phyloP scores from a whole-genome alignment of 1,140 invertebrate species.

The Eumeta japonica region DNA sequence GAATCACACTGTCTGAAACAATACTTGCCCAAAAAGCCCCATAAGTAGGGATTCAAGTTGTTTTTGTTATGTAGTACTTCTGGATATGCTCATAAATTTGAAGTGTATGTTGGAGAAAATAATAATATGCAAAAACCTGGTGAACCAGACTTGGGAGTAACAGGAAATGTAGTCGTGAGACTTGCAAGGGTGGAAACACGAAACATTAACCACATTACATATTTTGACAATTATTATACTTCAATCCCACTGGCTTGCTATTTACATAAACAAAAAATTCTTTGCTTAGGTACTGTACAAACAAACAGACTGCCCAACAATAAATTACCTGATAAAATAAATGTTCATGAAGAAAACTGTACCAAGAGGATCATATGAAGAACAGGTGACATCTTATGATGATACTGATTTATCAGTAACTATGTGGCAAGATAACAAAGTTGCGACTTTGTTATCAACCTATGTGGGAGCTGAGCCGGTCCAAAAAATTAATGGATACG shows the following conservation, averaged over 20 bases:
- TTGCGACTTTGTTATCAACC: slow-evolving; percentile 23
- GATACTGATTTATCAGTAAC: slow-evolving; percentile 9
- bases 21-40: no score
- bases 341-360: slow-evolving; percentile 6
- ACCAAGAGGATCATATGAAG: slow-evolving; percentile 6
- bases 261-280: slow-evolving; percentile 5
- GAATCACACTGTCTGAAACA: no score
- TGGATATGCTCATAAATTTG: slow-evolving; percentile 6
- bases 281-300: slow-evolving; percentile 7
- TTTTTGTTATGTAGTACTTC: slow-evolving; percentile 2
- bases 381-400: slow-evolving; percentile 3
- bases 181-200: slow-evolving; percentile 4
- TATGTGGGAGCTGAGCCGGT: slow-evolving; percentile 21
- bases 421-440: slow-evolving; percentile 21
- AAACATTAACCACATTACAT: slow-evolving; percentile 7
- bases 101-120: slow-evolving; percentile 1
- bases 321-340: slow-evolving; percentile 2
- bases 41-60: slow-evolving; percentile 2
- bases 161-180: slow-evolving; percentile 6
- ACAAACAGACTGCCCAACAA: slow-evolving; percentile 9
- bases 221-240: slow-evolving; percentile 14
- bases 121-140: background rate
- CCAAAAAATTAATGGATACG: slow-evolving; percentile 16
- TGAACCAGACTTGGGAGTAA: slow-evolving; percentile 5
- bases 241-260: slow-evolving; percentile 9